Conservation (phyloP, 1,140 invertebrate genomes). For the Leptestheria dahalacensis region DNA sequence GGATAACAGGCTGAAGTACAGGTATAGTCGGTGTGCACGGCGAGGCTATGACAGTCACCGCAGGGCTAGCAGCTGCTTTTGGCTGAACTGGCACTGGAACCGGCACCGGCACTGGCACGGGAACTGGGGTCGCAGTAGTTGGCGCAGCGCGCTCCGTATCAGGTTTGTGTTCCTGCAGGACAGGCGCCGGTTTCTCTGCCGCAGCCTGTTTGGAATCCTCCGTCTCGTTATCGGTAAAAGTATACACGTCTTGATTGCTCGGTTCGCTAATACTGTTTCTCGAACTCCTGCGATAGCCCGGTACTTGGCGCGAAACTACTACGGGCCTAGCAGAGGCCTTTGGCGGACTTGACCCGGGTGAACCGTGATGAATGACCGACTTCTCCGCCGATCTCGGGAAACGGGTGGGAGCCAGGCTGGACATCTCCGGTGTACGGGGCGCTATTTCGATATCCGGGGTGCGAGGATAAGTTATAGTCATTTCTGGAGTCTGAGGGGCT, state of each 20-base stretch:
- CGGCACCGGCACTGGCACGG: background rate
- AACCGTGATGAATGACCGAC: constrained; percentile 8
- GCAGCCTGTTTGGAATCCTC: background rate
- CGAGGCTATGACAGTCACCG: background rate
- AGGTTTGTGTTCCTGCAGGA: background rate
- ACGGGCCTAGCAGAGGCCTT: constrained; percentile 15
- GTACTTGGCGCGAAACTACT: background rate
- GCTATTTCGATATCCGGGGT: background rate
- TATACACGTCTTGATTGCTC: background rate
- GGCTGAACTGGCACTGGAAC: background rate
- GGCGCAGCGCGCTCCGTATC: background rate
- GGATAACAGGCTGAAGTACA: background rate
- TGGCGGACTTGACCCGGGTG: constrained; percentile 13
- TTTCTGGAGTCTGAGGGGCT: background rate
- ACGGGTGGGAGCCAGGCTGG: background rate
- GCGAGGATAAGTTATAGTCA: background rate
- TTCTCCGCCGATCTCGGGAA: background rate
- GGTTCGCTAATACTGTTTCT: background rate
- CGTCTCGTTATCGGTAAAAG: background rate
- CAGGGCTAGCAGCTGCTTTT: too few species aligned
- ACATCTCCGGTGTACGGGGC: background rate
- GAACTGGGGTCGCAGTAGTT: background rate
- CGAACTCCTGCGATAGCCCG: background rate
- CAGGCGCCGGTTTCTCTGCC: background rate
- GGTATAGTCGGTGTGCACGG: background rate